Evolutionary conservation across 2,113 vertebrate genomes (phyloP), one percentile per base, ranked within the genome.

Genomic region (Solea senegalensis): DNA sequence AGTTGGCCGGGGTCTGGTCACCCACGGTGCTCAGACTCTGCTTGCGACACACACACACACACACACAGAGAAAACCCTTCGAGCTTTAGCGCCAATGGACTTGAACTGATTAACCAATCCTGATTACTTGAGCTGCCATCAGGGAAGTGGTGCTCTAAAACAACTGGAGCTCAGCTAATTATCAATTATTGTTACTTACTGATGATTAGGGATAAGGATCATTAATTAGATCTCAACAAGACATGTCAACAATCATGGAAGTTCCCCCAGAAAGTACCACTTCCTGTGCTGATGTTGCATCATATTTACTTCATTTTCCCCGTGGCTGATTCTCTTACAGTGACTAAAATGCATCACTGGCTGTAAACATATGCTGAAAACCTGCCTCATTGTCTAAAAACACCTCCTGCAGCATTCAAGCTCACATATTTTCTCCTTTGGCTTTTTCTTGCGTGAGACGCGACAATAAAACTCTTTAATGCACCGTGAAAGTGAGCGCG

Each of bases 61-160:
- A 41, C 48, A 72, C 15, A 69, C 53, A 59, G 28, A 58, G 27
- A 39, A 51, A 80, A 59, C 81, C 75, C 83, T 80, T 65, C 44
- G 52, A 86, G 79, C 85, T 85, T 86, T 83, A 86, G 70, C 58
- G 52, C 80, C 83, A 89, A 84, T 77, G 77, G 86, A 81, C 73
- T 86, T 58, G 72, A 84, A 84, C 83, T 88, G 88, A 93, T 93
- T 90, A 86, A 86, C 73, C 85, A 76, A 93, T 93, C 90, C 73
- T 72, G 83, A 84, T 89, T 65, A 57, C 69, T 71, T 55, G 78
- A 82, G 74, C 45, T 77, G 73, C 87, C 86, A 86, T 76, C 65
- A 82, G 55, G 63, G 78, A 78, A 48, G 45, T 62, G 21, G 57
- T 59, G 63, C 83, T 76, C 73, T 73, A 45, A 85, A 80, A 84